phyloP scores from a whole-genome alignment of 2,888 invertebrate species.

The Hydropsyche betteni region DNA sequence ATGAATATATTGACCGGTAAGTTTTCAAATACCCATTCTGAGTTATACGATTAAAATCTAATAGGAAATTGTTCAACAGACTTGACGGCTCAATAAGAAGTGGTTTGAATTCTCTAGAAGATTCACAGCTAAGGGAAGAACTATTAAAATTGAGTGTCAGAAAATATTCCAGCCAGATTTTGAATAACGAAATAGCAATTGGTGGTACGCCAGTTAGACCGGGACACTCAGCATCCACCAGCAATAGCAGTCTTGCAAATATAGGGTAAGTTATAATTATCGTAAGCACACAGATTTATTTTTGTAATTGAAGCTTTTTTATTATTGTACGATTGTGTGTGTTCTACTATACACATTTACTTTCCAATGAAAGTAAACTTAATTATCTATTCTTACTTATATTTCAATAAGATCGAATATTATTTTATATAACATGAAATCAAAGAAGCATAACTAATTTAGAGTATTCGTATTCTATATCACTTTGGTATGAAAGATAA shows the following conservation, averaged over 20 bases:
- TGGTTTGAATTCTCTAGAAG: slow-evolving; percentile 64
- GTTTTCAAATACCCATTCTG: not conserved
- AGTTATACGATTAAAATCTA: not conserved
- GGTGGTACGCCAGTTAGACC: slow-evolving; percentile 62
- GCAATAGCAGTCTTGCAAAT: slow-evolving; percentile 64
- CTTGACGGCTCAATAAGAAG: slow-evolving; percentile 61
- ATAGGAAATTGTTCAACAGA: slow-evolving; percentile 35
- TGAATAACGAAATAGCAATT: slow-evolving; percentile 62
- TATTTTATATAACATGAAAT: no score
- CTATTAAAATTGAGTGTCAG: slow-evolving; percentile 60
- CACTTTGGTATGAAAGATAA: no score
- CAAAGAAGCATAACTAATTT: no score
- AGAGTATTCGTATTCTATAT: no score
- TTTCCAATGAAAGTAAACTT: no score
- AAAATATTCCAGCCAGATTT: slow-evolving; percentile 63
- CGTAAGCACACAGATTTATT: no score
- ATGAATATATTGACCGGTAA: slow-evolving; percentile 67
- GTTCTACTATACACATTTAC: no score
- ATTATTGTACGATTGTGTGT: no score
- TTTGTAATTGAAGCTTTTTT: no score
- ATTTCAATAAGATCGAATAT: no score
- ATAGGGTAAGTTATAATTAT: slow-evolving; percentile 60
- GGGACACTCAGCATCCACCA: slow-evolving; percentile 62
- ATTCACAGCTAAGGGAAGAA: slow-evolving; percentile 63
- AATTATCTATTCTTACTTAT: no score